phyloP scores from a whole-genome alignment of 2,888 invertebrate species.

The Limnephilus rhombicus region DNA sequence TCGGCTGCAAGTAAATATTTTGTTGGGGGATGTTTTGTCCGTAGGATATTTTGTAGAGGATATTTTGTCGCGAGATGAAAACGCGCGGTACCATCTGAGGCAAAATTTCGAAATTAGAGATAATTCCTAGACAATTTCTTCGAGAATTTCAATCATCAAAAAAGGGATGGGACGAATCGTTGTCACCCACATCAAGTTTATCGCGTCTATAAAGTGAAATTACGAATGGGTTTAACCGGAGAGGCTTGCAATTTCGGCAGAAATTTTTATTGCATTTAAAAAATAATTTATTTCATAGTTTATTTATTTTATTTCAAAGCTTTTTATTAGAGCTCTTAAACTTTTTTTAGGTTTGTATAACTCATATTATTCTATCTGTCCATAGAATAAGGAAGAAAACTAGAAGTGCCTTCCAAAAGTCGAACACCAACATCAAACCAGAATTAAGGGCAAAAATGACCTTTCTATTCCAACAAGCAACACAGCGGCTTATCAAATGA shows the following conservation, averaged over 20 bases:
- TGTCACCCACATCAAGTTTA: conserved; percentile 19
- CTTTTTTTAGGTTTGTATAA: not conserved
- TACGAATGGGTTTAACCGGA: conserved; percentile 1
- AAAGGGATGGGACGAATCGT: not conserved
- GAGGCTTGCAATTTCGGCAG: not conserved
- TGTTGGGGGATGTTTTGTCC: no score
- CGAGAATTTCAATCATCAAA: not conserved
- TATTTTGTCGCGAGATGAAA: no score
- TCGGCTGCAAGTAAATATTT: no score
- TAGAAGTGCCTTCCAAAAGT: no score
- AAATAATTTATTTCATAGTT: not conserved
- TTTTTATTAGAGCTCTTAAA: not conserved
- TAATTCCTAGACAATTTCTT: not conserved
- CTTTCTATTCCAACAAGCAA: no score
- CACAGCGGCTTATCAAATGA: no score
- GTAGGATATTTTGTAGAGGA: no score
- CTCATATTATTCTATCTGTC: not conserved
- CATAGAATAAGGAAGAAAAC: no score
- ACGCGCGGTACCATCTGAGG: not conserved
- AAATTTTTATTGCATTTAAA: not conserved
- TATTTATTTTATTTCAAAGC: not conserved
- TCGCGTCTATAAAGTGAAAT: conserved; percentile 29
- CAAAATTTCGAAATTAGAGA: not conserved
- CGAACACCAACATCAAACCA: no score
- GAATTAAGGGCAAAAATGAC: no score